Conservation (phyloP, 30 jellyfish, hydroid and myxozoan genomes). For the Mastigias papua region DNA sequence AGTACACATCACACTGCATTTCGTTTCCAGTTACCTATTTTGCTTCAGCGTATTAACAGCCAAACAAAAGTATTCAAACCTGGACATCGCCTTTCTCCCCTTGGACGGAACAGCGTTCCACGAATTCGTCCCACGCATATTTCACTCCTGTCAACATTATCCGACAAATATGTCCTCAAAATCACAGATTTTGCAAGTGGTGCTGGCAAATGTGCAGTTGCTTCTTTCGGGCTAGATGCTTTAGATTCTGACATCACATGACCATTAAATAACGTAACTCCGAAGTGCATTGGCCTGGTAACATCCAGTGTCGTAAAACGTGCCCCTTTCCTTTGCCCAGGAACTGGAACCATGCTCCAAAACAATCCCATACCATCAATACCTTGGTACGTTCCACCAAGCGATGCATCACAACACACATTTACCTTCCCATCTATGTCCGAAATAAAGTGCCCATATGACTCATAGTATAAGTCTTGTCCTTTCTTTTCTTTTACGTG, state of each 20-base stretch:
- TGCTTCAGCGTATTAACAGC: too few species aligned
- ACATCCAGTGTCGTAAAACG: conserved; percentile 50
- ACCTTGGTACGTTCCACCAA: conserved; percentile 83
- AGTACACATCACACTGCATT: too few species aligned
- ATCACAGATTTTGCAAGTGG: conserved; percentile 48
- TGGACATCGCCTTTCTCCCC: conserved; percentile 65
- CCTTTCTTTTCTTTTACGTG: conserved; percentile 9
- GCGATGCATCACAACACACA: conserved; percentile 59
- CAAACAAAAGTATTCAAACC: too few species aligned
- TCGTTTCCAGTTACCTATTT: too few species aligned
- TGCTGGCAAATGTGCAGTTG: not conserved
- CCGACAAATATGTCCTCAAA: conserved; percentile 54
- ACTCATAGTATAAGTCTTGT: conserved; percentile 9
- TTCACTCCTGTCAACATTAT: conserved; percentile 53
- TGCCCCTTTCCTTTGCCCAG: conserved; percentile 65
- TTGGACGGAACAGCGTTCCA: conserved; percentile 72
- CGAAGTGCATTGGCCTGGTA: conserved; percentile 33
- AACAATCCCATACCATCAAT: conserved; percentile 75
- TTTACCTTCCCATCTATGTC: conserved; percentile 54
- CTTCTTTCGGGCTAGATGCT: conserved; percentile 9
- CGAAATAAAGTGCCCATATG: conserved; percentile 76
- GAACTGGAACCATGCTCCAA: conserved; percentile 81
- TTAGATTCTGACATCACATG: conserved; percentile 16
- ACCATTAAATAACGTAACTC: conserved; percentile 25
- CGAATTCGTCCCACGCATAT: conserved; percentile 51